Conservation (phyloP, 2,888 invertebrate species). For the Habroteleia sp. region DNA sequence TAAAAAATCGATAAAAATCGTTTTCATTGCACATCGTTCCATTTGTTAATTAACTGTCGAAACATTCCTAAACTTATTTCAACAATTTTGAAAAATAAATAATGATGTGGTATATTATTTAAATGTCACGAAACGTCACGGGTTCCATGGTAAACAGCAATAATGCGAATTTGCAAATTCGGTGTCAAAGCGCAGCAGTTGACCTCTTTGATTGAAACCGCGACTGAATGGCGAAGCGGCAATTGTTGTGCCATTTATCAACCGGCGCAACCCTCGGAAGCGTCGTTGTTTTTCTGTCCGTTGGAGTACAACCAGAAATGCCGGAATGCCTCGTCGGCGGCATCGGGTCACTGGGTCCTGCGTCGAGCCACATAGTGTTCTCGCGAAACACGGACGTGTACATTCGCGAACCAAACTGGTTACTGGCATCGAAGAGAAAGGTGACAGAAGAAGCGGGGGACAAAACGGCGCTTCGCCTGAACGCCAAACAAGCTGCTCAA, state of each 20-base stretch:
- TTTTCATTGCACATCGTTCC: too few relatives aligned
- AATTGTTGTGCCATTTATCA: slow-evolving; percentile 13
- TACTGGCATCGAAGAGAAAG: slow-evolving; percentile 61
- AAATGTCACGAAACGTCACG: too few relatives aligned
- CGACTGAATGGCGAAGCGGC: neutral
- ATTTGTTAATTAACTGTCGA: too few relatives aligned
- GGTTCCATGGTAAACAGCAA: too few relatives aligned
- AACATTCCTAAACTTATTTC: too few relatives aligned
- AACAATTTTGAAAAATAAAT: too few relatives aligned
- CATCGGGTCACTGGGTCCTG: slow-evolving; percentile 64
- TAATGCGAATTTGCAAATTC: too few relatives aligned
- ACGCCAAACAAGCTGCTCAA: slow-evolving; percentile 40
- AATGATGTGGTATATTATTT: too few relatives aligned
- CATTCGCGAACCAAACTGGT: slow-evolving; percentile 59
- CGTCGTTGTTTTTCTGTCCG: slow-evolving; percentile 39
- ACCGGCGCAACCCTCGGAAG: slow-evolving; percentile 31
- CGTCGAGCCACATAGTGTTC: slow-evolving; percentile 63
- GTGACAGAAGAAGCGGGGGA: slow-evolving; percentile 56
- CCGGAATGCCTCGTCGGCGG: slow-evolving; percentile 41
- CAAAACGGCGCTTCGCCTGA: slow-evolving; percentile 46
- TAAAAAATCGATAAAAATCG: too few relatives aligned
- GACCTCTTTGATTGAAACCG: neutral
- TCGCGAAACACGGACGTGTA: slow-evolving; percentile 47
- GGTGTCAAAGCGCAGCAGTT: too few relatives aligned
- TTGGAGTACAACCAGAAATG: slow-evolving; percentile 56